A percentile compares a stretch with the other conserved stretches of the same genome.
These are phyloP conservation scores for Nomada flava DNA, from an alignment of 2,888 invertebrate genomes.

Conservation along the genomic window DNA sequence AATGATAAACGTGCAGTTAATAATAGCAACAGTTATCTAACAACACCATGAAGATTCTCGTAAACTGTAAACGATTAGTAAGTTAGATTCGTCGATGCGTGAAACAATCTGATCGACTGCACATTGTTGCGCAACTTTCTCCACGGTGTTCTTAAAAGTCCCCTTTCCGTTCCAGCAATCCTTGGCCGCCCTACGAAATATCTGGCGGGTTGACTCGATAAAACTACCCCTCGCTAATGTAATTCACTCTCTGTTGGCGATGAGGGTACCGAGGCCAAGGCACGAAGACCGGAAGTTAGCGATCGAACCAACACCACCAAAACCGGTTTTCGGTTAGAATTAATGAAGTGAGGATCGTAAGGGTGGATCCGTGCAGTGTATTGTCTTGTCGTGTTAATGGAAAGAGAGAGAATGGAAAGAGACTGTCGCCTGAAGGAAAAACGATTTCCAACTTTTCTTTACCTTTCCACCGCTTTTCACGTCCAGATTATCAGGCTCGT, in stretches of 20 bases:
- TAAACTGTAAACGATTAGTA: neutral
- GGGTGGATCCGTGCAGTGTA: constrained; percentile 62
- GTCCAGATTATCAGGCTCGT: neutral
- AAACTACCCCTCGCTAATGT: constrained; percentile 74
- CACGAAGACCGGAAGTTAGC: constrained; percentile 43
- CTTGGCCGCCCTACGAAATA: constrained; percentile 54
- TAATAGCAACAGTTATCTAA: neutral
- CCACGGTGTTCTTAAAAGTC: constrained; percentile 13
- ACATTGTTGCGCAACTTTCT: constrained; percentile 27
- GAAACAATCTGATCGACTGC: constrained; percentile 16
- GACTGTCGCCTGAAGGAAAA: constrained; percentile 19
- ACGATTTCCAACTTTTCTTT: constrained; percentile 1
- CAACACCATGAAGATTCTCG: neutral
- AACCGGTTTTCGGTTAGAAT: constrained; percentile 61
- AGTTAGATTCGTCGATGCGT: neutral
- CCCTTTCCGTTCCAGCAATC: constrained; percentile 39
- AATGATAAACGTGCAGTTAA: neutral
- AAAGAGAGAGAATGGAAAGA: too few relatives aligned
- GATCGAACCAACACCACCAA: constrained; percentile 43
- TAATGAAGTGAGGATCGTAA: constrained; percentile 74
- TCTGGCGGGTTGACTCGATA: constrained; percentile 71
- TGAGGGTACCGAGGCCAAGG: constrained; percentile 35
- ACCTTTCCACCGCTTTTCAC: neutral
- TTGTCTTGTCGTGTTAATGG: constrained; percentile 60
- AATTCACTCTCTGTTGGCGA: constrained; percentile 68